Percentiles rank a stretch among this genome's conserved stretches.
phyloP scores from a whole-genome alignment of 2,888 invertebrate genomes.

The Tenthredo livida region DNA sequence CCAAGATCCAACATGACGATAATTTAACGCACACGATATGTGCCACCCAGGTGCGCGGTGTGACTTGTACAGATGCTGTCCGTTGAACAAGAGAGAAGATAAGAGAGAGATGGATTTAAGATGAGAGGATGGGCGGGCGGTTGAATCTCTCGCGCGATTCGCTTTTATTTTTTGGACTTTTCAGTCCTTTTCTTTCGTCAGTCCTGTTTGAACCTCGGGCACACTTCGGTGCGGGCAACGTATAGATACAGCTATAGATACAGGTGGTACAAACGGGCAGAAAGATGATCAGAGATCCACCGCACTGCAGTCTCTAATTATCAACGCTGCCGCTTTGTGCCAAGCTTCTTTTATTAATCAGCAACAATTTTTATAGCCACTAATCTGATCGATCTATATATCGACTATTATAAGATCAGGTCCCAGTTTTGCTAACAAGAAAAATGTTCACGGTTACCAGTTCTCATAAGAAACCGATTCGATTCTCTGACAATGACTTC shows the following conservation, averaged over 20 bases:
- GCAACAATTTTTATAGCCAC: constrained; percentile 18
- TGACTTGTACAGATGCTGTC: constrained; percentile 49
- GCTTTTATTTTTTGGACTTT: constrained; percentile 46
- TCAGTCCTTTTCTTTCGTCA: constrained; percentile 44
- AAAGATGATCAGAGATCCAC: constrained; percentile 51
- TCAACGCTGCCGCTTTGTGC: constrained; percentile 48
- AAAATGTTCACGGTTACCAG: neutral
- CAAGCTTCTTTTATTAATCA: constrained; percentile 37
- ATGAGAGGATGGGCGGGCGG: constrained; percentile 34
- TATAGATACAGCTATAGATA: neutral
- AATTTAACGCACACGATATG: constrained; percentile 66
- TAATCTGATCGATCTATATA: constrained; percentile 46
- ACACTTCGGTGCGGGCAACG: constrained; percentile 27
- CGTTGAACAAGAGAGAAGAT: constrained; percentile 1
- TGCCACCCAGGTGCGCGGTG: constrained; percentile 52
- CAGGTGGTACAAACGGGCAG: neutral
- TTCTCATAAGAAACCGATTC: neutral
- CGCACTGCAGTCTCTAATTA: constrained; percentile 51
- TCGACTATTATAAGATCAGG: neutral
- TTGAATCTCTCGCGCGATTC: constrained; percentile 49
- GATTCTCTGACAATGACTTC: neutral
- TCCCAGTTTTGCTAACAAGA: constrained; percentile 17
- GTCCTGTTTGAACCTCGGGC: constrained; percentile 47
- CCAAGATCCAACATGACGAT: constrained; percentile 69
- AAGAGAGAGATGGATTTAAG: constrained; percentile 11